A percentile compares a stretch with the other conserved stretches of the same genome.
These are phyloP conservation scores for Zootermopsis nevadensis DNA, from an alignment of 2,888 invertebrate species.

Conservation along the genomic window DNA sequence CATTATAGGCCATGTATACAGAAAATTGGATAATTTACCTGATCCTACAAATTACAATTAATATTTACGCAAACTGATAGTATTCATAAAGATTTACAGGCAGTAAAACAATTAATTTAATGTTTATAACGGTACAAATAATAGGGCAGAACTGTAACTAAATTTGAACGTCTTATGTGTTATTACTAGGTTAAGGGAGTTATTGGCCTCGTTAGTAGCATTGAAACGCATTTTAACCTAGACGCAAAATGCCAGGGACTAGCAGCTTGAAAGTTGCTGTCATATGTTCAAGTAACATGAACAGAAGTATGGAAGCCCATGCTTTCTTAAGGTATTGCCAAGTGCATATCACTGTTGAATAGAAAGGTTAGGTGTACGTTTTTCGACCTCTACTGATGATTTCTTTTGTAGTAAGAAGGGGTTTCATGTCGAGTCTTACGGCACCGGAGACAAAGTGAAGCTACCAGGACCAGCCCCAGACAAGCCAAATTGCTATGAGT, in stretches of 20 bases:
- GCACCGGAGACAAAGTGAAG: conserved; percentile 95
- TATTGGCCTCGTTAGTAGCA: too few relatives aligned
- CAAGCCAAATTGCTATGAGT: conserved; percentile 96
- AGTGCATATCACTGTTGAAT: too few relatives aligned
- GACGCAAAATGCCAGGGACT: conserved; percentile 45
- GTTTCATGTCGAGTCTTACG: conserved; percentile 93
- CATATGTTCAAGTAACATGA: conserved; percentile 99
- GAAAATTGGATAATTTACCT: not conserved
- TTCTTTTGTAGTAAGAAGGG: conserved; percentile 85
- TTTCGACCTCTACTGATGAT: not conserved
- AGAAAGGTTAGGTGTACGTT: too few relatives aligned
- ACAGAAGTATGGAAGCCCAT: conserved; percentile 99
- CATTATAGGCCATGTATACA: not conserved
- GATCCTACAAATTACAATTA: not conserved
- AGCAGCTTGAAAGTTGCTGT: conserved; percentile 83
- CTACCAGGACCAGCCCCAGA: conserved; percentile 94
- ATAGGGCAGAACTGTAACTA: not conserved
- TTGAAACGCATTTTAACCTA: too few relatives aligned
- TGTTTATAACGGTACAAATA: not conserved
- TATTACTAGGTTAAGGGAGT: not conserved
- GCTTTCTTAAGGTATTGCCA: conserved; percentile 80
- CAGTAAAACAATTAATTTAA: not conserved
- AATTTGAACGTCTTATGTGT: not conserved
- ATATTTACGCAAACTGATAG: not conserved
- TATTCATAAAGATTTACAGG: not conserved